Evolutionary conservation across 2,888 invertebrate genomes (phyloP).

Genomic region (Rhagonycha fulva): DNA sequence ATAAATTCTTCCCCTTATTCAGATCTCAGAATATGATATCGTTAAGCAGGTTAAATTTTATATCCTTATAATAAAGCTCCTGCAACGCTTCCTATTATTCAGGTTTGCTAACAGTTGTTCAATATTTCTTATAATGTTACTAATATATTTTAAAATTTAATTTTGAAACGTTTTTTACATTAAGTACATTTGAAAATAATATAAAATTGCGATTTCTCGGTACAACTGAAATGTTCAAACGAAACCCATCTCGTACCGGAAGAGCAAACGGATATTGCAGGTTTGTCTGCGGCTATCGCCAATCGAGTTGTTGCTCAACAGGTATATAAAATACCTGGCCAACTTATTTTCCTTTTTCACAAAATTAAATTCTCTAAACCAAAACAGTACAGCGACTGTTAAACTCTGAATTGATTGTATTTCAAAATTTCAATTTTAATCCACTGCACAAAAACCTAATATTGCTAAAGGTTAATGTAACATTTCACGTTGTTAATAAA

Average conservation of each 20-base stretch:
- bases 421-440: neutral
- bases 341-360: constrained; percentile 8
- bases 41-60: neutral
- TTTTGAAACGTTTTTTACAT: neutral
- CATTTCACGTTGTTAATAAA: too few species aligned
- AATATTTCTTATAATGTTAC: neutral
- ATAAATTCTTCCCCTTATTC: neutral
- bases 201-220: constrained; percentile 8
- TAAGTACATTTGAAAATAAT: constrained; percentile 1
- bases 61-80: neutral
- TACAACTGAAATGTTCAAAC: neutral
- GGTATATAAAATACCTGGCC: constrained; percentile 18
- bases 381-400: neutral
- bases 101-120: neutral
- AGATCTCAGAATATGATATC: neutral
- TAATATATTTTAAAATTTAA: neutral
- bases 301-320: constrained; percentile 15
- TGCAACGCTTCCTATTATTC: neutral
- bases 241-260: constrained; percentile 14
- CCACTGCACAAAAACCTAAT: neutral
- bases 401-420: neutral
- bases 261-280: constrained; percentile 16
- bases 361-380: neutral
- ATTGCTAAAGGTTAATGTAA: too few species aligned
- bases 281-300: constrained; percentile 17